phyloP scores from a whole-genome alignment of 2,113 vertebrate species.

The Lepus americanus region DNA sequence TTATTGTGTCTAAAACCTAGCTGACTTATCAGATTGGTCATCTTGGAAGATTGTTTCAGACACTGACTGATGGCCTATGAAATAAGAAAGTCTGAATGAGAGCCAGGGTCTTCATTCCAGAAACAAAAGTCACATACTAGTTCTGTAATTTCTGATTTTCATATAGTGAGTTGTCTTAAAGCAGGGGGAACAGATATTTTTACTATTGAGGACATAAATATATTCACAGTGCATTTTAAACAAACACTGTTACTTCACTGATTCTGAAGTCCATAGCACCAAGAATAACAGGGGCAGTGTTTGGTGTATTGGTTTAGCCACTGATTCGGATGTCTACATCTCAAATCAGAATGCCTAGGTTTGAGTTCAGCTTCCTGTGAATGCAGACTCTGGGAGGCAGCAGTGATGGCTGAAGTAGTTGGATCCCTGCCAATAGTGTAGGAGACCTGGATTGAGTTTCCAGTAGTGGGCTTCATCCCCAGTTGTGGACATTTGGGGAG shows the following conservation, averaged over 20 bases:
- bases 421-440: too few species aligned
- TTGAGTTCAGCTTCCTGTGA: too few species aligned
- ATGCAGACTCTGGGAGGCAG: too few species aligned
- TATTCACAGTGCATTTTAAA: background rate
- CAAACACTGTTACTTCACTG: rapidly evolving
- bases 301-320: too few species aligned
- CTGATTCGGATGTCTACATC: too few species aligned
- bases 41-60: background rate
- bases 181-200: background rate
- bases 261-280: background rate
- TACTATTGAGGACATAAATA: background rate
- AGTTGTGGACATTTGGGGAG: too few species aligned
- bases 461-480: too few species aligned
- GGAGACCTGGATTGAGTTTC: too few species aligned
- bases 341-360: too few species aligned
- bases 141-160: background rate
- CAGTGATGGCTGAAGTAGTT: too few species aligned
- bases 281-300: background rate
- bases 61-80: background rate
- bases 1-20: background rate
- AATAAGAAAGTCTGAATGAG: background rate
- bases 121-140: background rate
- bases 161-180: background rate
- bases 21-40: background rate
- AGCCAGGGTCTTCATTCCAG: background rate